These are phyloP conservation scores for Eidolon helvum DNA, from an alignment of 2,113 vertebrate genomes.

Conservation along the genomic window DNA sequence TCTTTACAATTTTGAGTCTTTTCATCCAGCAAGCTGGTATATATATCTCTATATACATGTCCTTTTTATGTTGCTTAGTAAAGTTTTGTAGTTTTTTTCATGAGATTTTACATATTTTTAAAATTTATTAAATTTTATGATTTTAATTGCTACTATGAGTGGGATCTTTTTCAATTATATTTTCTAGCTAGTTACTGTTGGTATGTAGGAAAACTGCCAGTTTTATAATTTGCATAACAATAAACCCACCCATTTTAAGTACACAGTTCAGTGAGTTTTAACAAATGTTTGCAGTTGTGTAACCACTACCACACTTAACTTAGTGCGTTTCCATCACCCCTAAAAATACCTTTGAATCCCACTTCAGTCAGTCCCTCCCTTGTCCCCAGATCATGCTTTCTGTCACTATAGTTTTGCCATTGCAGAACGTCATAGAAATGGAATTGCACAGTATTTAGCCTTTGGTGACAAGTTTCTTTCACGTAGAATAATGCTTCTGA, in stretches of 20 bases:
- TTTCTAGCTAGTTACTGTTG: background rate
- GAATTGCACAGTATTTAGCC: background rate
- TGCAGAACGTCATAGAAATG: background rate
- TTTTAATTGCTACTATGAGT: background rate
- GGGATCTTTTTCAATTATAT: background rate
- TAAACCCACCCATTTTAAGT: background rate
- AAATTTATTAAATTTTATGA: background rate
- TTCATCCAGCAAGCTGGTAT: background rate
- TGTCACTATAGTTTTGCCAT: background rate
- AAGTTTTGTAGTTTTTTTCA: background rate
- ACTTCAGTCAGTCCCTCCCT: background rate
- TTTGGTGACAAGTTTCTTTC: background rate
- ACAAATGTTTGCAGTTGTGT: background rate
- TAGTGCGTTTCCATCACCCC: background rate
- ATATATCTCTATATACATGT: background rate
- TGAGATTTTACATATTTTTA: background rate
- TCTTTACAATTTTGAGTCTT: background rate
- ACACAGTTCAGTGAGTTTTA: background rate
- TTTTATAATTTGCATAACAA: background rate
- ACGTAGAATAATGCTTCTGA: background rate
- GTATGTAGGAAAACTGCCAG: background rate
- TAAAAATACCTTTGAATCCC: background rate
- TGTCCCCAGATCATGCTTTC: background rate
- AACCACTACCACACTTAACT: background rate
- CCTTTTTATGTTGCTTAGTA: background rate